Percentiles rank a stretch among this genome's conserved stretches.
These are phyloP conservation scores for Tamandua tetradactyla DNA, from an alignment of 2,797 vertebrate species.

Conservation along the genomic window DNA sequence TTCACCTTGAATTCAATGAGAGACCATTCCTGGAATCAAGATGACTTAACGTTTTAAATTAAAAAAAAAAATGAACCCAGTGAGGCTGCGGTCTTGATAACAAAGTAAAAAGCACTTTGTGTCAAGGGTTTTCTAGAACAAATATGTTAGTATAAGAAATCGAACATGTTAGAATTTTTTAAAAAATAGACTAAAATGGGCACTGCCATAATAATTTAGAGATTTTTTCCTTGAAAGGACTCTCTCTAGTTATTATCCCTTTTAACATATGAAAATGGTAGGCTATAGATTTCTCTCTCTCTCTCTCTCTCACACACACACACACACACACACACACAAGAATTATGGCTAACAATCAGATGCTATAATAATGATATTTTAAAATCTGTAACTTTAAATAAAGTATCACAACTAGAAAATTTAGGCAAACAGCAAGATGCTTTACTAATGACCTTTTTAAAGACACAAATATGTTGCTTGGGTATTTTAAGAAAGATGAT, in stretches of 20 bases:
- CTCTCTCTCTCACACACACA: neutral
- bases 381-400: neutral
- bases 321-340: neutral
- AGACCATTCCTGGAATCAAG: neutral
- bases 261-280: neutral
- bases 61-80: neutral
- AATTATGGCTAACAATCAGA: neutral
- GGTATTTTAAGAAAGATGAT: neutral
- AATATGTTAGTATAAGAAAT: neutral
- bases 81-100: neutral
- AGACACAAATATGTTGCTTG: neutral
- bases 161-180: neutral
- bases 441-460: neutral
- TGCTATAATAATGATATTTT: neutral
- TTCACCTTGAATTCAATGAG: neutral
- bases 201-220: neutral
- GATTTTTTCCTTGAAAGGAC: neutral
- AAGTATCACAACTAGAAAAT: neutral
- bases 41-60: neutral
- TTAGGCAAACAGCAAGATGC: neutral
- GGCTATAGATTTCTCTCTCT: neutral
- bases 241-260: neutral
- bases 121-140: neutral
- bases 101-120: neutral
- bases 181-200: neutral